Evolutionary conservation across 2,888 invertebrate genomes (phyloP).

Genomic region (Pherbina coryleti): DNA sequence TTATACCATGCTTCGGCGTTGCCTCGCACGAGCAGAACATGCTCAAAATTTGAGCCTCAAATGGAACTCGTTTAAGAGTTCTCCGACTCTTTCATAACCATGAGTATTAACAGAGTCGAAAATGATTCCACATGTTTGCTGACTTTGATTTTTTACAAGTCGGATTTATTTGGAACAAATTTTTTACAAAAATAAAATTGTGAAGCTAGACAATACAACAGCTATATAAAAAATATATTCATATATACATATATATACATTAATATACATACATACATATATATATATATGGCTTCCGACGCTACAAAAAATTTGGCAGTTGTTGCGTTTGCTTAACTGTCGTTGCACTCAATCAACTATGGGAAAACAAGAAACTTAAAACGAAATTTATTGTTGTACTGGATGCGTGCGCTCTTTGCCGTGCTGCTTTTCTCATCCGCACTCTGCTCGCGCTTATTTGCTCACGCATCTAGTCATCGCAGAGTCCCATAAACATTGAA

Average conservation of each 20-base stretch:
- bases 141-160: slow-evolving; percentile 42
- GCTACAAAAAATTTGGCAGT: slow-evolving; percentile 45
- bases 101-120: no score
- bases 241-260: slow-evolving; percentile 13
- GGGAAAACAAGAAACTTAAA: slow-evolving; percentile 31
- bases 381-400: slow-evolving; percentile 10
- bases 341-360: slow-evolving; percentile 31
- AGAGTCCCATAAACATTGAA: slow-evolving; percentile 51
- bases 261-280: slow-evolving; percentile 26
- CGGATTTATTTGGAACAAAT: slow-evolving; percentile 42
- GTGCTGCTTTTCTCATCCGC: slow-evolving; percentile 14
- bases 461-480: slow-evolving; percentile 44
- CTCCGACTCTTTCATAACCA: no score
- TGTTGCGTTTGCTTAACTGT: slow-evolving; percentile 24
- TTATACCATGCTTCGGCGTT: no score
- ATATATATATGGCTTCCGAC: slow-evolving; percentile 33
- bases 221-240: slow-evolving; percentile 36
- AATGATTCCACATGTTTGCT: no score
- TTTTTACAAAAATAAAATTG: slow-evolving; percentile 44
- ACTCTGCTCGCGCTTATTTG: neutral
- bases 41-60: no score
- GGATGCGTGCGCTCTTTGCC: slow-evolving; percentile 17
- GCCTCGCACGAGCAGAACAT: no score
- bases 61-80: no score
- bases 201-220: slow-evolving; percentile 35